Evolutionary conservation across 2,888 invertebrate genomes (phyloP).

Genomic region (Mythimna impura): DNA sequence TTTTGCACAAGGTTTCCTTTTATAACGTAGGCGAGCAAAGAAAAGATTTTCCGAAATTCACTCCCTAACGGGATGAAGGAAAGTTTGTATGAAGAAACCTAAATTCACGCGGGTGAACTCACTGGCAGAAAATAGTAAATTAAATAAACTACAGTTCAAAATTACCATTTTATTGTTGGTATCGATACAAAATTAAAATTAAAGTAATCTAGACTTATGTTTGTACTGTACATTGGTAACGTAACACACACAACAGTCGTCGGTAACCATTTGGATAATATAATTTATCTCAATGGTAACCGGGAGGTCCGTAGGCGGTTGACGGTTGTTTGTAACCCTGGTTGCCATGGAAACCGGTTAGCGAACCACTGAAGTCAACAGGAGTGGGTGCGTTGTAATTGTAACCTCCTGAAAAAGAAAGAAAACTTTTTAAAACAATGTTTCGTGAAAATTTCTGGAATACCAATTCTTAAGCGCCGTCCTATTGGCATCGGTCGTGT

Average conservation of each 20-base stretch:
- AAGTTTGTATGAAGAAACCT: too few species aligned
- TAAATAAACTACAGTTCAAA: too few species aligned
- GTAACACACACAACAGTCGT: constrained; percentile 35
- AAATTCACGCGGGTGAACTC: too few species aligned
- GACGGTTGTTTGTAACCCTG: constrained; percentile 72
- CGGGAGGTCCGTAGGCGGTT: constrained; percentile 81
- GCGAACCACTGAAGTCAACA: constrained; percentile 80
- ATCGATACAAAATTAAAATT: constrained; percentile 2
- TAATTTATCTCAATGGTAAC: constrained; percentile 75
- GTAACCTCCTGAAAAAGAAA: constrained; percentile 74
- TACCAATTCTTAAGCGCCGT: too few species aligned
- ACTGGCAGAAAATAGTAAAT: too few species aligned
- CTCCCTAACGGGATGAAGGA: too few species aligned
- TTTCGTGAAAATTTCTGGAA: not conserved
- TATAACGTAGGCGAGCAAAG: too few species aligned
- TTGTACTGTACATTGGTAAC: constrained; percentile 55
- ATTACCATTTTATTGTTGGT: too few species aligned
- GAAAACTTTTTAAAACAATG: not conserved
- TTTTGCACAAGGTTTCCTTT: too few species aligned
- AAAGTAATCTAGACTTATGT: constrained; percentile 14
- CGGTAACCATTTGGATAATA: constrained; percentile 49
- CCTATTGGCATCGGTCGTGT: too few species aligned
- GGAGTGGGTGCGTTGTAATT: constrained; percentile 78
- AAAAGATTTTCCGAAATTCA: too few species aligned
- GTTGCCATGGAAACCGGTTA: constrained; percentile 83